These are phyloP conservation scores for Stomatorhinus walkeri DNA, from an alignment of 2,797 vertebrate genomes.

Conservation along the genomic window DNA sequence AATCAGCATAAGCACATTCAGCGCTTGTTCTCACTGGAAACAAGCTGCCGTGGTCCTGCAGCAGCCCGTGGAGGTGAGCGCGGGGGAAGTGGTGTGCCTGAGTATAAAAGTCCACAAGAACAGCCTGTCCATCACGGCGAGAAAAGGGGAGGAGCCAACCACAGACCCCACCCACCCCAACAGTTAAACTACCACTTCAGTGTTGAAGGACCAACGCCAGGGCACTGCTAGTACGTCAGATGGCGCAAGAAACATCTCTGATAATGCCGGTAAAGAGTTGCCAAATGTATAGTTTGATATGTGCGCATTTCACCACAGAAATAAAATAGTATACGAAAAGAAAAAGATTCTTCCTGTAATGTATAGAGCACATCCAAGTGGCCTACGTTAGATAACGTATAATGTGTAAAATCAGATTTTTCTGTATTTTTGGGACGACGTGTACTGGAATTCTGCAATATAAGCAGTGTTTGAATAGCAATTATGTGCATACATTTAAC, in stretches of 20 bases:
- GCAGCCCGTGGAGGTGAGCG: conserved; percentile 66
- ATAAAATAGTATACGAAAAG: background rate
- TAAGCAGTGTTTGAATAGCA: background rate
- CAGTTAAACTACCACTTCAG: background rate
- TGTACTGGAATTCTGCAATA: background rate
- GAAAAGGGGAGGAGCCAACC: conserved; percentile 30
- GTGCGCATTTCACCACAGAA: background rate
- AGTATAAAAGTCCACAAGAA: conserved; percentile 79
- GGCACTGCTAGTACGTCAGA: background rate
- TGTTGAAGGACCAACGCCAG: background rate
- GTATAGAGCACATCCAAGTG: background rate
- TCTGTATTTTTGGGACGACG: background rate
- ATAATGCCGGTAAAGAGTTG: background rate
- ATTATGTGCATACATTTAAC: background rate
- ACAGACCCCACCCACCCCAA: background rate
- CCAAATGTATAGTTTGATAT: conserved; percentile 17
- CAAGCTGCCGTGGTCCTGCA: conserved; percentile 87
- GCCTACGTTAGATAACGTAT: background rate
- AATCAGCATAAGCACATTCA: conserved; percentile 71
- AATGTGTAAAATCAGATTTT: background rate
- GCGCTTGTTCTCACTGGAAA: conserved; percentile 85
- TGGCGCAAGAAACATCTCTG: background rate
- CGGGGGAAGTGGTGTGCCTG: conserved; percentile 73
- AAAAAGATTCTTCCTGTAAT: background rate
- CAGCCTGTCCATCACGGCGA: conserved; percentile 77